Percentiles rank a stretch among this genome's conserved stretches.
phyloP scores from a whole-genome alignment of 1,140 invertebrate genomes.

The Anagrus nilaparvatae region DNA sequence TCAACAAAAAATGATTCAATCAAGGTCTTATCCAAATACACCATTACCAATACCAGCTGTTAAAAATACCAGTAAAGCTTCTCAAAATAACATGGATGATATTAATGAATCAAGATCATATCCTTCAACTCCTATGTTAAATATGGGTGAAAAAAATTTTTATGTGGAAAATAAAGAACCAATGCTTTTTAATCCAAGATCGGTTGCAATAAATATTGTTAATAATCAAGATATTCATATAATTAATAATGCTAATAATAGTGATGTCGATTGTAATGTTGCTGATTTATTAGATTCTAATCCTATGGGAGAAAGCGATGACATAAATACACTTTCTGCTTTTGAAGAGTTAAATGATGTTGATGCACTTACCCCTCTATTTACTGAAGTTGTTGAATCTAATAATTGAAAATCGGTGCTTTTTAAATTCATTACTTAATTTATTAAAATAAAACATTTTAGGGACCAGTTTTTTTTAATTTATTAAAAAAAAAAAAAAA shows the following conservation, averaged over 20 bases:
- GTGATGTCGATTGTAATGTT: conserved; percentile 29
- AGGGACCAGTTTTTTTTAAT: too few species aligned
- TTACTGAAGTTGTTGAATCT: conserved; percentile 38
- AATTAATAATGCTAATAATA: conserved; percentile 10
- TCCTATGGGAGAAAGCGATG: conserved; percentile 29
- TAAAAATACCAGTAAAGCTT: conserved; percentile 7
- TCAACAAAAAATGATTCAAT: conserved; percentile 28
- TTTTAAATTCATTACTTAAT: background rate
- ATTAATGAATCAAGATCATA: conserved; percentile 37
- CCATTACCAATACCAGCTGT: conserved; percentile 30
- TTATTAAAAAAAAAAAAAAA: too few species aligned
- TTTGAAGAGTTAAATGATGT: conserved; percentile 40
- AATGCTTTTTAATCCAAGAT: conserved; percentile 37
- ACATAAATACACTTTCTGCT: conserved; percentile 33
- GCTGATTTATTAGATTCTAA: conserved; percentile 33
- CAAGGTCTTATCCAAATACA: conserved; percentile 41
- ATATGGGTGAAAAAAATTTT: conserved; percentile 21
- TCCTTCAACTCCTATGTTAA: conserved; percentile 37
- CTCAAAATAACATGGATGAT: conserved; percentile 27
- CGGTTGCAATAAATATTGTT: conserved; percentile 35
- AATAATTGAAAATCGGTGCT: conserved; percentile 28
- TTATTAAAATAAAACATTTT: too few species aligned
- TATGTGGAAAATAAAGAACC: conserved; percentile 35
- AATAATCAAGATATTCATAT: conserved; percentile 15
- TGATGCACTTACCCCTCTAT: conserved; percentile 36